Percentiles rank a stretch among this genome's conserved stretches.
Evolutionary conservation across 1,140 invertebrate species (phyloP).

Genomic region (Brachionus angularis): DNA sequence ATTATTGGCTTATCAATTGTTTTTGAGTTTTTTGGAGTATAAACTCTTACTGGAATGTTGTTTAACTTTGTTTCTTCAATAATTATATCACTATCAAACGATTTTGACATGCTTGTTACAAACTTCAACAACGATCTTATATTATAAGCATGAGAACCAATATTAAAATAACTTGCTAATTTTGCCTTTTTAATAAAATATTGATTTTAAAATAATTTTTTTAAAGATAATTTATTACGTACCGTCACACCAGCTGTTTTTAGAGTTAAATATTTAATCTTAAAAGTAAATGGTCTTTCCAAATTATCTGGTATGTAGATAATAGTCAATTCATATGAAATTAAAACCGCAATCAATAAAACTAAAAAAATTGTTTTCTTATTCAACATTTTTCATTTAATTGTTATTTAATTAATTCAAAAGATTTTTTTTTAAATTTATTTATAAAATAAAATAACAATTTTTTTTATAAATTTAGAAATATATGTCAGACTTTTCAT

Average conservation of each 20-base stretch:
- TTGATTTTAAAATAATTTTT: not conserved
- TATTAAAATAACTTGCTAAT: not conserved
- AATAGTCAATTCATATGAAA: not conserved
- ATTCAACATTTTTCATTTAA: slow-evolving; percentile 21
- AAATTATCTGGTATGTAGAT: not conserved
- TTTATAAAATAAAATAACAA: too few species aligned
- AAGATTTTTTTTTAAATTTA: too few species aligned
- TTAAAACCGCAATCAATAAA: not conserved
- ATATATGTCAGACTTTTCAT: too few species aligned
- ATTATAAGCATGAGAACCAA: slow-evolving; percentile 10
- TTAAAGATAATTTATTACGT: not conserved
- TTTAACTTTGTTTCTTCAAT: not conserved
- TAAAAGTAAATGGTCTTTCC: slow-evolving; percentile 12
- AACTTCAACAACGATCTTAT: not conserved
- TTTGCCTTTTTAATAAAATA: not conserved
- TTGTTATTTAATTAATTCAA: not conserved
- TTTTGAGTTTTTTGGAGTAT: not conserved
- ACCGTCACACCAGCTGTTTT: slow-evolving; percentile 3
- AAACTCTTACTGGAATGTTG: slow-evolving; percentile 5
- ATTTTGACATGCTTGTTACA: not conserved
- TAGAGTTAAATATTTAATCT: slow-evolving; percentile 8
- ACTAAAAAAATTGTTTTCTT: not conserved
- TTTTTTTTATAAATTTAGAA: too few species aligned
- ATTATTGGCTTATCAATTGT: not conserved
- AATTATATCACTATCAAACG: not conserved